Conservation (phyloP, 2,797 vertebrate species). For the Mallotus villosus region DNA sequence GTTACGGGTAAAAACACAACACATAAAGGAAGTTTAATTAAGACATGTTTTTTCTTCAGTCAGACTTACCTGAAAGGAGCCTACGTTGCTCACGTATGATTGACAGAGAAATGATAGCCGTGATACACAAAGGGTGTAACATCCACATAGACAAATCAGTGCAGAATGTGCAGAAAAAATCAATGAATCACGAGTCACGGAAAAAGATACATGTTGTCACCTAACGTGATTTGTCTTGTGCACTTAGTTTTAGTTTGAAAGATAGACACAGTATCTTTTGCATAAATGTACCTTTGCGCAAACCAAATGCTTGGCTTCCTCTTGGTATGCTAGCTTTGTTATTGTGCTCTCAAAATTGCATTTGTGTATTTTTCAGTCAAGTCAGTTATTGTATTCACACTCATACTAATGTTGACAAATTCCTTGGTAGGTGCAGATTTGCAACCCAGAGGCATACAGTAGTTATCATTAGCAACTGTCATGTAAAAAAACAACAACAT, state of each 20-base stretch:
- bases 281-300: background rate
- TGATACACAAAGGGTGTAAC: conserved; percentile 55
- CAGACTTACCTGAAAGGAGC: conserved; percentile 40
- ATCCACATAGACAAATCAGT: conserved; percentile 43
- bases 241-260: conserved; percentile 9
- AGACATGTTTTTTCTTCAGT: conserved; percentile 24
- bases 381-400: background rate
- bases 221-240: conserved; percentile 47
- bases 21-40: conserved; percentile 42
- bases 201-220: conserved; percentile 20
- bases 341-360: background rate
- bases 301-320: background rate
- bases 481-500: background rate
- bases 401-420: background rate
- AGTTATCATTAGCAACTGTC: too few relatives aligned
- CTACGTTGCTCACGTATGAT: conserved; percentile 35
- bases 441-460: background rate
- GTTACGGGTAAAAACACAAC: conserved; percentile 37
- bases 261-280: conserved; percentile 10
- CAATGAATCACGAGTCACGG: conserved; percentile 44
- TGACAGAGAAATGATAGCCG: conserved; percentile 59
- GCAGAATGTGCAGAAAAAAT: conserved; percentile 47
- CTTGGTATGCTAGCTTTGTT: background rate
- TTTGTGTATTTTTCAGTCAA: background rate
- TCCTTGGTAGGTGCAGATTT: background rate